These are phyloP conservation scores for Gavialis gangeticus DNA, from an alignment of 2,113 vertebrate genomes.

Conservation along the genomic window DNA sequence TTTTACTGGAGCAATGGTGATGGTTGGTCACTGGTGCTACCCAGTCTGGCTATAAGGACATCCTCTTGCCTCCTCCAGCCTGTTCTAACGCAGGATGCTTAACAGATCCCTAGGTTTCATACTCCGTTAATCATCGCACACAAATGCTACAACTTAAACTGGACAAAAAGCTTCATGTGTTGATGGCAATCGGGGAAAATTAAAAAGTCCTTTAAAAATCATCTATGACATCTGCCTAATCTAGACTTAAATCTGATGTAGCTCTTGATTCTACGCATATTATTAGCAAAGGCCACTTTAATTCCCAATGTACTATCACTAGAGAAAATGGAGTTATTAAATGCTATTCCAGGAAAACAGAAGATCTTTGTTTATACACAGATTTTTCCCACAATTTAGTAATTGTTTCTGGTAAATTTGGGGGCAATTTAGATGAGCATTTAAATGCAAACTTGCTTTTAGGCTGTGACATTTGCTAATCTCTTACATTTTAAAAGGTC, in stretches of 20 bases:
- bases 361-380: background rate
- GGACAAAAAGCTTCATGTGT: slow-evolving; percentile 6
- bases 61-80: fast-evolving
- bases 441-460: slow-evolving; percentile 17
- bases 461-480: slow-evolving; percentile 12
- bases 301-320: background rate
- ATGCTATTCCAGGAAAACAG: background rate
- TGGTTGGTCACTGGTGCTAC: background rate
- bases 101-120: slow-evolving; percentile 14
- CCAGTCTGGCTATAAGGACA: background rate
- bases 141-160: background rate
- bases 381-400: background rate
- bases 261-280: background rate
- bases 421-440: slow-evolving; percentile 34
- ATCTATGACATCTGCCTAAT: background rate
- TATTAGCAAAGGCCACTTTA: slow-evolving; percentile 27
- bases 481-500: slow-evolving; percentile 25
- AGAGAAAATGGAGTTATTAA: slow-evolving; percentile 25
- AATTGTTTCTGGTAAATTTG: slow-evolving; percentile 36
- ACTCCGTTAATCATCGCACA: background rate
- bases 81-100: background rate
- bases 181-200: slow-evolving; percentile 2
- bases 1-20: background rate
- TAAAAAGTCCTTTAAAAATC: slow-evolving; percentile 1
- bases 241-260: slow-evolving; percentile 2